phyloP scores from a whole-genome alignment of 2,797 vertebrate genomes.

The Geotrypetes seraphini region DNA sequence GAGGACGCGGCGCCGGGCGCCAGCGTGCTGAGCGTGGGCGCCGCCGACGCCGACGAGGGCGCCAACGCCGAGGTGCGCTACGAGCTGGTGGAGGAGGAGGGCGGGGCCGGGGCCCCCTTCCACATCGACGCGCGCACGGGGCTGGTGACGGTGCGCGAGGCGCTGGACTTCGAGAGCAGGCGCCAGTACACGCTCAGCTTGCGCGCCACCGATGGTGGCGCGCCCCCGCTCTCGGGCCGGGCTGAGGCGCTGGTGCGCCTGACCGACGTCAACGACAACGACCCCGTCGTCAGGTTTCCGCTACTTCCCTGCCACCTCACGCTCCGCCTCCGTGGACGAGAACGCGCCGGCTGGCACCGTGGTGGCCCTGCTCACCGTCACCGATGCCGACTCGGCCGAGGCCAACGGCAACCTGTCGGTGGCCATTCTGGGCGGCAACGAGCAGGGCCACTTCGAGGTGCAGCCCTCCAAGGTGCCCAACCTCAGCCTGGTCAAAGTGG shows the following conservation, averaged over 20 bases:
- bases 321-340: constrained; percentile 92
- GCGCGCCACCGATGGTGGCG: constrained; percentile 78
- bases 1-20: constrained; percentile 84
- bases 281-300: constrained; percentile 91
- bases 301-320: constrained; percentile 89
- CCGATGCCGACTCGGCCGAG: constrained; percentile 79
- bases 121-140: constrained; percentile 87
- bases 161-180: constrained; percentile 76
- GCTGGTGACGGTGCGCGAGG: constrained; percentile 79
- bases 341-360: constrained; percentile 90
- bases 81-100: constrained; percentile 67
- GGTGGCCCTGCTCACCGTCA: constrained; percentile 88
- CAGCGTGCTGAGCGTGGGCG: constrained; percentile 76
- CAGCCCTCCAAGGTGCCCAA: constrained; percentile 92
- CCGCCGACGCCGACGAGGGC: constrained; percentile 82
- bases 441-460: constrained; percentile 92
- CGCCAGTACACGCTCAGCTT: constrained; percentile 85
- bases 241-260: constrained; percentile 82
- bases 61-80: constrained; percentile 86
- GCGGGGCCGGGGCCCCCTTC: constrained; percentile 64
- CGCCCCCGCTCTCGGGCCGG: constrained; percentile 76
- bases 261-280: constrained; percentile 90
- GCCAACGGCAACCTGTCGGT: constrained; percentile 96
- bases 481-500: constrained; percentile 92
- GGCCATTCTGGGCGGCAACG: constrained; percentile 87